A percentile compares a stretch with the other conserved stretches of the same genome.
phyloP scores from a whole-genome alignment of 2,888 invertebrate genomes.

The Molorchus minor region DNA sequence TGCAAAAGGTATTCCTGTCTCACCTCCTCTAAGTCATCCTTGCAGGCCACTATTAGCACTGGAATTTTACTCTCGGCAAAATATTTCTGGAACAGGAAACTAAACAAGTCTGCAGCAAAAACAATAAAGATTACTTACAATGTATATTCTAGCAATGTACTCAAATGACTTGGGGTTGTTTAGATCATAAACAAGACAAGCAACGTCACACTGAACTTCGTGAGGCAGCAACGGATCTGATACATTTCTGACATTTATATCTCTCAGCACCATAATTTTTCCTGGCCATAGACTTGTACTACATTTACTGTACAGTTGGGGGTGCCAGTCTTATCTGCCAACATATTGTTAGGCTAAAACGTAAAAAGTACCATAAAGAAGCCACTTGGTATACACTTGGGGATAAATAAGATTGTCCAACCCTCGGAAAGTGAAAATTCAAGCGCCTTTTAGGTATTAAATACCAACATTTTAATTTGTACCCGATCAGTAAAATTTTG shows the following conservation, averaged over 20 bases:
- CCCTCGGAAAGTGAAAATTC: no score
- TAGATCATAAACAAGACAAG: constrained; percentile 94
- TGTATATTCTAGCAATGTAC: constrained; percentile 94
- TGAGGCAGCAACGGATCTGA: constrained; percentile 91
- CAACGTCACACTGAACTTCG: constrained; percentile 95
- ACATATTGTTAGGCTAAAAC: constrained; percentile 49
- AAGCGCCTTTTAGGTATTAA: no score
- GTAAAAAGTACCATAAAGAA: no score
- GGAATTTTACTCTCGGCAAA: constrained; percentile 91
- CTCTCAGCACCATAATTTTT: constrained; percentile 91
- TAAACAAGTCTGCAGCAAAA: background rate
- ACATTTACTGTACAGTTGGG: constrained; percentile 76
- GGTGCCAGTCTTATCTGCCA: constrained; percentile 59
- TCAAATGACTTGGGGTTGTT: constrained; percentile 95
- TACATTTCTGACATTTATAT: constrained; percentile 89
- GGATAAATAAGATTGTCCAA: no score
- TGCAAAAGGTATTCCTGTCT: constrained; percentile 94
- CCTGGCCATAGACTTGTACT: constrained; percentile 94
- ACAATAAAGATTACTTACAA: constrained; percentile 73
- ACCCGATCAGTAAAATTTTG: no score
- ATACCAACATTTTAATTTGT: no score
- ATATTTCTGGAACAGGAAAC: constrained; percentile 76
- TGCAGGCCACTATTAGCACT: constrained; percentile 92
- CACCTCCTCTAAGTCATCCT: constrained; percentile 83
- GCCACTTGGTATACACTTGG: no score